These are phyloP conservation scores for Vimba vimba DNA, from an alignment of 2,113 vertebrate genomes.

Conservation along the genomic window DNA sequence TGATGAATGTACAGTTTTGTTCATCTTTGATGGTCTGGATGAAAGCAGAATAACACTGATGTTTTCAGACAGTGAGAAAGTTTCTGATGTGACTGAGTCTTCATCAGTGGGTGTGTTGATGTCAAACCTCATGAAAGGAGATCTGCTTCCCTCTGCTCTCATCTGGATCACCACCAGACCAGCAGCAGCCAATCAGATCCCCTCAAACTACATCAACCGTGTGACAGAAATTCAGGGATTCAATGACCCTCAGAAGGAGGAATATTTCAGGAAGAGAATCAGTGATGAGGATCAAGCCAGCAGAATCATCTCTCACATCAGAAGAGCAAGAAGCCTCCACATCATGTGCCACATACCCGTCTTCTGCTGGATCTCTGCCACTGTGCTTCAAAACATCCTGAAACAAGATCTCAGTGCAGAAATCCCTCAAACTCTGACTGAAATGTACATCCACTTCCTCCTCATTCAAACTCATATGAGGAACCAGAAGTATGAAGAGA, in stretches of 20 bases:
- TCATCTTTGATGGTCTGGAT: conserved; percentile 18
- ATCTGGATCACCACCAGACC: conserved; percentile 15
- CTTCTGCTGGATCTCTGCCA: conserved; percentile 4
- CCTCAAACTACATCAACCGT: neutral
- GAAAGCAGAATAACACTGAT: neutral
- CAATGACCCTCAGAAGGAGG: conserved; percentile 10
- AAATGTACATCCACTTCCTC: neutral
- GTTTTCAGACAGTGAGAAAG: neutral
- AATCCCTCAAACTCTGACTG: conserved; percentile 13
- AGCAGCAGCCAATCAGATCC: conserved; percentile 9
- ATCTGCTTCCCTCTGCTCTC: neutral
- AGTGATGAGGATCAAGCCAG: conserved; percentile 3
- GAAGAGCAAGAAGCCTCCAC: neutral
- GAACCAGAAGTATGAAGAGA: neutral
- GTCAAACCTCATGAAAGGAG: neutral
- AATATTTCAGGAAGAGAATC: conserved; percentile 2
- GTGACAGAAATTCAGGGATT: conserved; percentile 6
- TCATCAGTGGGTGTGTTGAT: neutral
- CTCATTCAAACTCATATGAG: neutral
- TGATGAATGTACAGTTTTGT: neutral
- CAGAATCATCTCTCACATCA: conserved; percentile 3
- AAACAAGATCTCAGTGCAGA: neutral
- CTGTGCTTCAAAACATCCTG: neutral
- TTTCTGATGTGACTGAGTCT: neutral
- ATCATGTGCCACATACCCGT: neutral